These are phyloP conservation scores for Sanderia malayensis DNA, from an alignment of 30 jellyfish, hydroid and myxozoan species.

Conservation along the genomic window DNA sequence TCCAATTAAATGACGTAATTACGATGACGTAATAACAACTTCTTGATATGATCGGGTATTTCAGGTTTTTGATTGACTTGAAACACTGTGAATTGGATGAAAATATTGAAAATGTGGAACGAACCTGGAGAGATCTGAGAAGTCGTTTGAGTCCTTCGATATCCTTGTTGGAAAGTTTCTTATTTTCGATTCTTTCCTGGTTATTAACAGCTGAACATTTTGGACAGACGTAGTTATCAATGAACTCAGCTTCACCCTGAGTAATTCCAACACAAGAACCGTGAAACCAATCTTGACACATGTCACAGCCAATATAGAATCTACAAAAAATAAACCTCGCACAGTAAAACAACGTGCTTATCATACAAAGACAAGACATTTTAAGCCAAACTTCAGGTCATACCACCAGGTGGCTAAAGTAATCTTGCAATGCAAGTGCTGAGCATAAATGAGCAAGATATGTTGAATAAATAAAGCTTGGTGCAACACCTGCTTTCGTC, in stretches of 20 bases:
- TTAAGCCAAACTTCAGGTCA: no score
- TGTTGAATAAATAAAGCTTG: no score
- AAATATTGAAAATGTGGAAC: not conserved
- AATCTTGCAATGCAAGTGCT: no score
- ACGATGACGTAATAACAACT: no score
- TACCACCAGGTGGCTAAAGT: no score
- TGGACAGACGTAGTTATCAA: slow-evolving; percentile 88
- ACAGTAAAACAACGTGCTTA: no score
- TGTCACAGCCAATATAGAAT: slow-evolving; percentile 93
- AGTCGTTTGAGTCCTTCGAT: slow-evolving; percentile 86
- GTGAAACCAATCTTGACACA: slow-evolving; percentile 98
- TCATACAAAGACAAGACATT: no score
- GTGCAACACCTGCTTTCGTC: slow-evolving; percentile 98
- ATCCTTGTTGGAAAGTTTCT: slow-evolving; percentile 65
- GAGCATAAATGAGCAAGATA: no score
- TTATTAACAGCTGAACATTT: slow-evolving; percentile 64
- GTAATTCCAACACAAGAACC: slow-evolving; percentile 97
- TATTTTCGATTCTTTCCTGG: slow-evolving; percentile 75
- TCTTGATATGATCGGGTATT: no score
- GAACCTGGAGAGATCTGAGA: slow-evolving; percentile 80
- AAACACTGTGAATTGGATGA: no score
- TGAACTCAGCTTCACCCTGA: slow-evolving; percentile 86
- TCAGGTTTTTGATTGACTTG: no score
- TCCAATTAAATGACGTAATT: no score
- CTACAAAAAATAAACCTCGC: slow-evolving; percentile 42